A percentile compares a stretch with the other conserved stretches of the same genome.
phyloP scores from a whole-genome alignment of 2,797 vertebrate species.

The Xyrichtys novacula region DNA sequence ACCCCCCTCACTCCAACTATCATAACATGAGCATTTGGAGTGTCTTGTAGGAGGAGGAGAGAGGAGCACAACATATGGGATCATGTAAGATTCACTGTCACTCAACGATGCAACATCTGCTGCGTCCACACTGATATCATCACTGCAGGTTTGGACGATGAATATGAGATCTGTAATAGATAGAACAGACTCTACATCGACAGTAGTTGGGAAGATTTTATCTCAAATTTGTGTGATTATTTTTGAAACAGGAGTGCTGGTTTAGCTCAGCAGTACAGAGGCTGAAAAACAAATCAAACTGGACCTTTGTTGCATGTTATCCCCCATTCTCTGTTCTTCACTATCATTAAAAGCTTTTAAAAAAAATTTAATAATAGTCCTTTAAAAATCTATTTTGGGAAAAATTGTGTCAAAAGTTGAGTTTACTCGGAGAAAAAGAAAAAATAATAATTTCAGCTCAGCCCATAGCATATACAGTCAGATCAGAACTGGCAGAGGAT shows the following conservation, averaged over 20 bases:
- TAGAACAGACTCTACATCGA: neutral
- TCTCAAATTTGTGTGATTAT: neutral
- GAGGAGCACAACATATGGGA: slow-evolving; percentile 25
- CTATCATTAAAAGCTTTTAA: no score
- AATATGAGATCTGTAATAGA: neutral
- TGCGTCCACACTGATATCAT: slow-evolving; percentile 26
- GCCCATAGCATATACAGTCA: no score
- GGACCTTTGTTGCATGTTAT: no score
- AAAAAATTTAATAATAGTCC: no score
- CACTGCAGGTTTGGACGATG: slow-evolving; percentile 1
- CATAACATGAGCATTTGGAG: neutral
- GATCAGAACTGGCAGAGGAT: neutral
- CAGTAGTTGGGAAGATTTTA: neutral
- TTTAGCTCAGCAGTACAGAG: no score
- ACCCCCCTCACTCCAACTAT: no score
- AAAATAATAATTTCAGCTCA: no score
- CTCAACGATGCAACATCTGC: slow-evolving; percentile 33
- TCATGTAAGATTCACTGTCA: slow-evolving; percentile 30
- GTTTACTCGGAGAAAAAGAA: no score
- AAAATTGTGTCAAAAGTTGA: neutral
- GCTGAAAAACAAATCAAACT: no score
- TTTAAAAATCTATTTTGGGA: no score
- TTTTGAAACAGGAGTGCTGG: no score
- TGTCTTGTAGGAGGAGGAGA: neutral
- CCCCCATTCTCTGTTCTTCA: no score